A percentile compares a stretch with the other conserved stretches of the same genome.
Conservation (phyloP, 2,888 invertebrate genomes). For the Ophion ventricosus region DNA sequence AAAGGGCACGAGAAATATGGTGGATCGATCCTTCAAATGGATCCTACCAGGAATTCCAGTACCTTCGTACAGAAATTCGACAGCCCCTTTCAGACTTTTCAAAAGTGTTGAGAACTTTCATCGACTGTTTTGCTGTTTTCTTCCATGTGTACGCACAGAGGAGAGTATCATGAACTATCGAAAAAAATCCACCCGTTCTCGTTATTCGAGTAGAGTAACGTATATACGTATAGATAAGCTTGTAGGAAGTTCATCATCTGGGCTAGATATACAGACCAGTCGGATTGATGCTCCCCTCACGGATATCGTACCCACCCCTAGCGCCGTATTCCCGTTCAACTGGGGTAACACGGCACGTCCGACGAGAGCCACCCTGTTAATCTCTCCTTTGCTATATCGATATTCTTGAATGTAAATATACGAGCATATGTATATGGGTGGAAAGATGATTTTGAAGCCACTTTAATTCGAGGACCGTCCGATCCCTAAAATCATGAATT, state of each 20-base stretch:
- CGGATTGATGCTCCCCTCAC: slow-evolving; percentile 48
- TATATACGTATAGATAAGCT: no score
- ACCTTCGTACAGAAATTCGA: no score
- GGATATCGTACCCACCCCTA: slow-evolving; percentile 28
- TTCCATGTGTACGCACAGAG: no score
- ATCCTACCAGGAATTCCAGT: no score
- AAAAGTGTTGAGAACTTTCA: no score
- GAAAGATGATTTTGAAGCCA: no score
- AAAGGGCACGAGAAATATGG: no score
- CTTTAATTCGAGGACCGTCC: no score
- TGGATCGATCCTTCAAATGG: no score
- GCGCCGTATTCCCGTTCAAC: slow-evolving; percentile 24
- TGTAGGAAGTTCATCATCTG: slow-evolving; percentile 39
- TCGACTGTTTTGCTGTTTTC: no score
- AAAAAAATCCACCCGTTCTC: slow-evolving; percentile 11
- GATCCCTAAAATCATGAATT: no score
- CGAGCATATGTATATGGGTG: not conserved
- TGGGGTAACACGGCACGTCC: slow-evolving; percentile 35
- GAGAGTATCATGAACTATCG: not conserved
- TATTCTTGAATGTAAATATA: slow-evolving; percentile 22
- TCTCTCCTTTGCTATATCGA: slow-evolving; percentile 54
- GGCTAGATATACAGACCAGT: slow-evolving; percentile 35
- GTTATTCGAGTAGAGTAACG: slow-evolving; percentile 1
- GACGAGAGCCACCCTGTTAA: slow-evolving; percentile 39
- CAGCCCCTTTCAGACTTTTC: no score